Percentiles rank a stretch among this genome's conserved stretches.
Conservation (phyloP, 2,797 vertebrate species). For the Sebastes minor region DNA sequence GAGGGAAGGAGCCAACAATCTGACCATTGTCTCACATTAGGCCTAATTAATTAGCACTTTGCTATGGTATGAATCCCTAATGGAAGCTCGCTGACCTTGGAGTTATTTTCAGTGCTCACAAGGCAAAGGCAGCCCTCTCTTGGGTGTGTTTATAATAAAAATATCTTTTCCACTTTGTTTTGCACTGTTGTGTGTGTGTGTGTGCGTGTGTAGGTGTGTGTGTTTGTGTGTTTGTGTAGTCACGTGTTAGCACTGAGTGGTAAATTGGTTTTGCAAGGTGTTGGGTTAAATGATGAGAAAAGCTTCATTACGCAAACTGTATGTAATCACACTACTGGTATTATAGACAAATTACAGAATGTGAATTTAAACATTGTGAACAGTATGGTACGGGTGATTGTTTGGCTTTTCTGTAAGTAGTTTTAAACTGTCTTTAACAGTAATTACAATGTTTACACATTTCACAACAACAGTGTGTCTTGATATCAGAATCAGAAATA, state of each 20-base stretch:
- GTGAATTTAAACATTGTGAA: not conserved
- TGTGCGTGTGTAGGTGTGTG: not conserved
- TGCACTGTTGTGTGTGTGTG: not conserved
- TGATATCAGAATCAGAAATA: not conserved
- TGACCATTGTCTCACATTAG: constrained; percentile 66
- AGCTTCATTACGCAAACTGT: not conserved
- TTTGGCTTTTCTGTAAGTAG: not conserved
- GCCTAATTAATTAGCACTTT: constrained; percentile 76
- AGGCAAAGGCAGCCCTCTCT: constrained; percentile 41
- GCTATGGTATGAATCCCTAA: constrained; percentile 54
- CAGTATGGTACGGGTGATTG: too few relatives aligned
- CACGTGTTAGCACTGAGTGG: not conserved
- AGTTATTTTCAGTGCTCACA: constrained; percentile 65
- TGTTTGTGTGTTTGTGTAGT: not conserved
- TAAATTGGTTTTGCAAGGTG: constrained; percentile 6
- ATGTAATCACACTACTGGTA: not conserved
- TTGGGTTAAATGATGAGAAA: constrained; percentile 13
- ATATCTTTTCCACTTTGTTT: constrained; percentile 19
- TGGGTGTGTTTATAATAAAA: constrained; percentile 39
- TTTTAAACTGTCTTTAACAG: not conserved
- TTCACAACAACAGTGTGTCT: not conserved
- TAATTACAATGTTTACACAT: not conserved
- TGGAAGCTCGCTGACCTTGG: constrained; percentile 67
- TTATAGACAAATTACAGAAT: not conserved
- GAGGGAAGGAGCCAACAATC: constrained; percentile 30